Evolutionary conservation across 2,797 vertebrate species (phyloP), one percentile per base, ranked within the genome.

Genomic region (Acropternis orthonyx): DNA sequence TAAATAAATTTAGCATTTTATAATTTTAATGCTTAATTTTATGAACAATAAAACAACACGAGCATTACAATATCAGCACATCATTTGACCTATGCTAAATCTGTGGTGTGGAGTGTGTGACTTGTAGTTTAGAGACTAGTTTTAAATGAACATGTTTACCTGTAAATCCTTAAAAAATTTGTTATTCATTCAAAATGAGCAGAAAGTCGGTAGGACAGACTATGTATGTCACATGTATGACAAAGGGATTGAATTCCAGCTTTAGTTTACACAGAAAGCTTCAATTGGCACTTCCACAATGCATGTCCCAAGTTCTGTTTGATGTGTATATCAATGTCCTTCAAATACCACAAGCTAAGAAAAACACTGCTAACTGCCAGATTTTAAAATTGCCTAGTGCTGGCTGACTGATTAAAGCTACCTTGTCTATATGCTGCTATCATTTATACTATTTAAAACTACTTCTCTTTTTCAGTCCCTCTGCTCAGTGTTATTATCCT

Each of bases 261-360:
- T 91, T 89, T 58, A 94, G 43, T 30, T 92, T 83, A 43, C 30
- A 46, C 75, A 55, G 58, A 76, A 85, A 91, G 41, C 73, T 74
- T 89, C 66, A 72, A 6, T 65, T 88, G 87, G 68, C 62, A 87
- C 74, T 74, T 95, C 59, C 36, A 73, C 63, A 68, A 62, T 51
- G 26, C 7, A 2, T 66, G 44, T 73, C 68, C 56, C 74, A 17
- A 88, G 93, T 97, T 95, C 84, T 94, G 46, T 93, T 94, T 93
- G 91, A 92, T 89, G 62, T 94, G 58, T 80, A 75, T 92, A 93
- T 94, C 92, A 79, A 73, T 78, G 84, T 93, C 84, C 87, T 96
- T 94, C 95, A 94, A 93, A 91, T 54, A 93, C 54, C 78, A 85
- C 78, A 66, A 78, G 76, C 71, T 89, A 95, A 91, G 81, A 65